Evolutionary conservation across 1,140 invertebrate species (phyloP).

Genomic region (Conus ventricosus): DNA sequence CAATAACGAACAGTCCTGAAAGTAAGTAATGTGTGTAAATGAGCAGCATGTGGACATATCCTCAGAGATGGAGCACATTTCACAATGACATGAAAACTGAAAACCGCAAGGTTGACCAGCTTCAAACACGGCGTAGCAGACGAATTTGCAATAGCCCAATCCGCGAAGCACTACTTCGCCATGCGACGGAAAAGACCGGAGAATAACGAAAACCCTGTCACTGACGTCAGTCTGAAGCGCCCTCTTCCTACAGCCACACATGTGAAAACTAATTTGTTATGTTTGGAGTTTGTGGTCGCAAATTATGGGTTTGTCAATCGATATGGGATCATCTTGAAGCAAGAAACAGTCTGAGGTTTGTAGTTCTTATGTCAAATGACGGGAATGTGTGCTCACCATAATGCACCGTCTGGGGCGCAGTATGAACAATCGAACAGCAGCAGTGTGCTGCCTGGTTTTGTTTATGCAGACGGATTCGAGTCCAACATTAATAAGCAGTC

Average conservation of each 20-base stretch:
- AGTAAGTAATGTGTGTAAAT: too few species aligned
- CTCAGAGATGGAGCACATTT: too few species aligned
- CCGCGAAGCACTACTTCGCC: constrained; percentile 9
- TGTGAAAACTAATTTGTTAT: constrained; percentile 38
- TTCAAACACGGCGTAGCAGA: too few species aligned
- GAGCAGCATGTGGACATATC: too few species aligned
- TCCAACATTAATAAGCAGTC: constrained; percentile 10
- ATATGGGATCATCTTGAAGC: background rate
- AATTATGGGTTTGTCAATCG: background rate
- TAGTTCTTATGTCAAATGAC: background rate
- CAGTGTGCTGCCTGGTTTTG: background rate
- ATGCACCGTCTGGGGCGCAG: background rate
- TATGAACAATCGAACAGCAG: background rate
- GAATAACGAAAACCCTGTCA: constrained; percentile 4
- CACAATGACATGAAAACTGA: too few species aligned
- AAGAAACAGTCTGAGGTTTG: constrained; percentile 16
- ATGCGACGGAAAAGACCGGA: constrained; percentile 25
- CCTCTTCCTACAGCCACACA: constrained; percentile 35
- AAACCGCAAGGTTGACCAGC: too few species aligned
- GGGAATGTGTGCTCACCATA: background rate
- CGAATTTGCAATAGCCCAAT: background rate
- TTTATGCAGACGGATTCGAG: constrained; percentile 30
- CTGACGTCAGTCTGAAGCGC: constrained; percentile 39
- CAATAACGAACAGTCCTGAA: too few species aligned
- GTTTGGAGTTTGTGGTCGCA: constrained; percentile 17